A percentile compares a stretch with the other conserved stretches of the same genome.
Conservation (phyloP, 2,888 invertebrate species). For the Norana najaformis region DNA sequence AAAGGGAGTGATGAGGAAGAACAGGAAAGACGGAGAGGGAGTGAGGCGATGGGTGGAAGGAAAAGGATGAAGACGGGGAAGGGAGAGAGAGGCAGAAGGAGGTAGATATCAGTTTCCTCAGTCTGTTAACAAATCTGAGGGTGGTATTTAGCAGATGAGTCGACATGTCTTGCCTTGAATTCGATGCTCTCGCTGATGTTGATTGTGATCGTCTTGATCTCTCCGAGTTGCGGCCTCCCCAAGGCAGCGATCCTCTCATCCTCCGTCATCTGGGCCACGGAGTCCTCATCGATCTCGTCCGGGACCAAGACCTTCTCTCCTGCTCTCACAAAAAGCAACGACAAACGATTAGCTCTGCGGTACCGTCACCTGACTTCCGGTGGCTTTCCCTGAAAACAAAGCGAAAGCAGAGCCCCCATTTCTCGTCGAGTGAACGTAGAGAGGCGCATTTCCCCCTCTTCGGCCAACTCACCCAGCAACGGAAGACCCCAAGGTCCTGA, state of each 20-base stretch:
- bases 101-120: neutral
- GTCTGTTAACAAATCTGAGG: neutral
- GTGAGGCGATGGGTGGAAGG: no score
- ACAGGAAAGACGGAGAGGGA: neutral
- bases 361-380: no score
- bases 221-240: slow-evolving; percentile 89
- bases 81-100: neutral
- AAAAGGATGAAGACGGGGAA: neutral
- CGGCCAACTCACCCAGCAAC: no score
- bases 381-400: no score
- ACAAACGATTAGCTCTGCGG: neutral
- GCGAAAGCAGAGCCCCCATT: no score
- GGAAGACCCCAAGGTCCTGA: no score
- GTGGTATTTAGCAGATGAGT: no score
- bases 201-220: slow-evolving; percentile 81
- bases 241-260: slow-evolving; percentile 66
- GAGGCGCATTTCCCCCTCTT: no score
- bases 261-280: slow-evolving; percentile 37
- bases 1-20: neutral
- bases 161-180: slow-evolving; percentile 78
- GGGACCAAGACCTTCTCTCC: slow-evolving; percentile 28
- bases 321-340: neutral
- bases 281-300: slow-evolving; percentile 27
- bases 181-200: slow-evolving; percentile 96
- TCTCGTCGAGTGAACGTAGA: no score